A percentile compares a stretch with the other conserved stretches of the same genome.
phyloP scores from a whole-genome alignment of 2,113 vertebrate genomes.

The Strix aluco region DNA sequence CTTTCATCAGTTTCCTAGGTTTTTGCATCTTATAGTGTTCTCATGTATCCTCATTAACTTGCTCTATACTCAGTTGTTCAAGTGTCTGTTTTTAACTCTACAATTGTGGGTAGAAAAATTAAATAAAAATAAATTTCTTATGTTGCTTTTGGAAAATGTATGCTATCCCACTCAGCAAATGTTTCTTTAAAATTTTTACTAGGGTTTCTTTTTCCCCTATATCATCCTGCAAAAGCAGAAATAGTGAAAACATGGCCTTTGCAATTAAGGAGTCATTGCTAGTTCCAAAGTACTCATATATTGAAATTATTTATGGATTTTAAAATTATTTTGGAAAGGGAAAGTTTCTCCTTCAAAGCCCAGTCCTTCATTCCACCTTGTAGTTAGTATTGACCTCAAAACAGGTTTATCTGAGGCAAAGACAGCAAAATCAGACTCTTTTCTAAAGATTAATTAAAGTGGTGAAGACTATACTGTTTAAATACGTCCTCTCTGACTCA shows the following conservation, averaged over 20 bases:
- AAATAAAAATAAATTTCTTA: not conserved
- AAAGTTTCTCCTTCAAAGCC: not conserved
- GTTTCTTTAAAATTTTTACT: not conserved
- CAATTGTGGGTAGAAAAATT: not conserved
- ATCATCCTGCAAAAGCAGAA: not conserved
- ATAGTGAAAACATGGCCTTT: not conserved
- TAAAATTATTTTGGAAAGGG: not conserved
- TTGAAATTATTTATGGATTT: not conserved
- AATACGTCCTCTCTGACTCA: not conserved
- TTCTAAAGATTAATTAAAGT: not conserved
- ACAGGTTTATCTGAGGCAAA: not conserved
- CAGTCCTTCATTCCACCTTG: not conserved
- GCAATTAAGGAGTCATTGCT: not conserved
- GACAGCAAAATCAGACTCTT: not conserved
- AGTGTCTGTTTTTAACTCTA: not conserved
- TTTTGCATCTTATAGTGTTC: constrained; percentile 1
- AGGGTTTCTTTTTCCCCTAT: too few relatives aligned
- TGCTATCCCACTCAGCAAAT: not conserved
- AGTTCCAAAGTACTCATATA: not conserved
- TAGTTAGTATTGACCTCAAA: not conserved
- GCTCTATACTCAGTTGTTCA: not conserved
- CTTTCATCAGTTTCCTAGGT: not conserved
- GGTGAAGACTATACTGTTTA: not conserved
- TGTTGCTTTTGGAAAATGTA: not conserved
- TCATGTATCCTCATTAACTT: not conserved